Conservation (phyloP, 92 coral and sea anemone species). For the Phenganax marumi region DNA sequence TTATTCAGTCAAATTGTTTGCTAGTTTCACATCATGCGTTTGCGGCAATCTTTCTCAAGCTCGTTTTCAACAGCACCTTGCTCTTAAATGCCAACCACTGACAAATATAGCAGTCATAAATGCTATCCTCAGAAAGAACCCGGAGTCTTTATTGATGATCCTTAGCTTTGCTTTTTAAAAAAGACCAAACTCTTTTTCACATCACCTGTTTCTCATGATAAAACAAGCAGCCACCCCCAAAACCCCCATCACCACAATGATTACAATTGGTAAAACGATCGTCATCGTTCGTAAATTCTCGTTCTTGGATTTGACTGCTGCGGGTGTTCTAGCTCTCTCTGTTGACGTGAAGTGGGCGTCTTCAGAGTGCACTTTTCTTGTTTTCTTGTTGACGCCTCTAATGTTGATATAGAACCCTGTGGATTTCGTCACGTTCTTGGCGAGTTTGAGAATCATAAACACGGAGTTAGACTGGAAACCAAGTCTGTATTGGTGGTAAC, state of each 20-base stretch:
- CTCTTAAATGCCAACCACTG: too few species aligned
- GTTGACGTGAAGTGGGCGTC: background rate
- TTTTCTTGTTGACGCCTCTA: background rate
- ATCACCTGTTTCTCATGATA: background rate
- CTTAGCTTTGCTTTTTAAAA: too few species aligned
- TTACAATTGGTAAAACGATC: background rate
- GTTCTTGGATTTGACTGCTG: background rate
- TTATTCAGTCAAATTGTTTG: too few species aligned
- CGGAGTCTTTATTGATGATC: too few species aligned
- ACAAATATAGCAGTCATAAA: too few species aligned
- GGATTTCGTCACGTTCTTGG: constrained; percentile 1
- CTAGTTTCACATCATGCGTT: too few species aligned
- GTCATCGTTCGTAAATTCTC: background rate
- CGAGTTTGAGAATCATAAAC: constrained; percentile 12
- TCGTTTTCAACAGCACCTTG: too few species aligned
- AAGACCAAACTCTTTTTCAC: background rate
- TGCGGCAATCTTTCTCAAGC: too few species aligned
- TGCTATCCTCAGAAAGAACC: too few species aligned
- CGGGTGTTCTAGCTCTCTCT: background rate
- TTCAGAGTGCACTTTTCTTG: background rate
- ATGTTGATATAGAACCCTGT: constrained; percentile 19
- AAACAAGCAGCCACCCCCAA: background rate
- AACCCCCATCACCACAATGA: background rate
- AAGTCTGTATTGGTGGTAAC: background rate
- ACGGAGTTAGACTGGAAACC: constrained; percentile 17